Percentiles rank a stretch among this genome's conserved stretches.
These are phyloP conservation scores for Theristicus caerulescens DNA, from an alignment of 2,113 vertebrate genomes.

Conservation along the genomic window DNA sequence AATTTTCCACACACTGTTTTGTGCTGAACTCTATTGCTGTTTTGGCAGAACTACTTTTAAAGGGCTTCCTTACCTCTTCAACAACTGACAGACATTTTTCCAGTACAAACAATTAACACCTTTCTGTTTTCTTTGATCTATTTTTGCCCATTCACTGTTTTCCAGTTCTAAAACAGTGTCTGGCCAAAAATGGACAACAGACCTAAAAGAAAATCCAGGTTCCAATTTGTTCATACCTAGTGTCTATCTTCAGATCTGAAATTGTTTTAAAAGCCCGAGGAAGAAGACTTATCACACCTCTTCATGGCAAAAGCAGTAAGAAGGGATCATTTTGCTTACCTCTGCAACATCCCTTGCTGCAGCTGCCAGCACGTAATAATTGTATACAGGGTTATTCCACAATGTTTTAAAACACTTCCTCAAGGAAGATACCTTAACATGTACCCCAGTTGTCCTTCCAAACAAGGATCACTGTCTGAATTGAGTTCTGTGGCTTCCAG, in stretches of 20 bases:
- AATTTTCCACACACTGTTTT: not conserved
- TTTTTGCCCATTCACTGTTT: not conserved
- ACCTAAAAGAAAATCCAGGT: not conserved
- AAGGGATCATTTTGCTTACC: not conserved
- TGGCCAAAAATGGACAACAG: not conserved
- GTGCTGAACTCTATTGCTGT: not conserved
- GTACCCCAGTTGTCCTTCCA: fast-evolving
- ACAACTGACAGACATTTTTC: not conserved
- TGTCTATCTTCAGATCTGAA: not conserved
- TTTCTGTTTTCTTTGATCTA: not conserved
- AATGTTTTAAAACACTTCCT: not conserved
- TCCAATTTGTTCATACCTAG: not conserved
- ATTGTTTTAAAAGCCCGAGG: not conserved
- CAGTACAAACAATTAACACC: not conserved
- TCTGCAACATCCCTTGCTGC: not conserved
- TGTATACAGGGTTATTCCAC: not conserved
- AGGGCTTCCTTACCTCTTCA: not conserved
- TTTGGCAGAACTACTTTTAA: conserved; percentile 19
- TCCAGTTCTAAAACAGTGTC: not conserved
- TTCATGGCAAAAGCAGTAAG: not conserved
- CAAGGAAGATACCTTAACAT: not conserved
- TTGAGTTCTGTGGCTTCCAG: not conserved
- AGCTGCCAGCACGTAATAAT: not conserved
- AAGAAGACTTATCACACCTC: not conserved
- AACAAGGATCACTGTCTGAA: not conserved